Conservation (phyloP, 1,140 invertebrate species). For the Cydia amplana region DNA sequence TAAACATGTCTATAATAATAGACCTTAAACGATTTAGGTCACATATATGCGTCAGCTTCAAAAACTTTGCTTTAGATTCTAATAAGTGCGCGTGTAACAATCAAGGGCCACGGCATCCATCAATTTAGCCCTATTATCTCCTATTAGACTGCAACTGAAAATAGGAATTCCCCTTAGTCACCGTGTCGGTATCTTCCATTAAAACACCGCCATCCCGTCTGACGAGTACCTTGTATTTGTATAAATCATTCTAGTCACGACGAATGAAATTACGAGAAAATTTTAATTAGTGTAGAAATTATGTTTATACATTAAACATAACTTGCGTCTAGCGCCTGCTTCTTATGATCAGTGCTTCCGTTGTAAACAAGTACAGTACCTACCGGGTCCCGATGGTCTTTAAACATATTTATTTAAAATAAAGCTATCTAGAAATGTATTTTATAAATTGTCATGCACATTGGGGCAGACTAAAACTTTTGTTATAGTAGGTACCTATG, state of each 20-base stretch:
- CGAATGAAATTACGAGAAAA: neutral
- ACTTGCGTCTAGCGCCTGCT: too few species aligned
- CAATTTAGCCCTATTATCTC: slow-evolving; percentile 31
- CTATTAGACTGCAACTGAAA: slow-evolving; percentile 21
- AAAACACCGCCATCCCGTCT: slow-evolving; percentile 12
- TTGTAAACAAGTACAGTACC: too few species aligned
- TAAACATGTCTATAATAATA: slow-evolving; percentile 7
- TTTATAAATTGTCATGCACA: too few species aligned
- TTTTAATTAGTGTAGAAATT: neutral
- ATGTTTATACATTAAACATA: too few species aligned
- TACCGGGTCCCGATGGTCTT: too few species aligned
- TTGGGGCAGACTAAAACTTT: too few species aligned
- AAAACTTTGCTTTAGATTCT: slow-evolving; percentile 4
- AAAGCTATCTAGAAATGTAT: too few species aligned
- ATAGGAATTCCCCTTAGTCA: slow-evolving; percentile 29
- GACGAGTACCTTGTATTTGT: neutral
- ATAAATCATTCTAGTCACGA: neutral
- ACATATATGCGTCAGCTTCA: neutral
- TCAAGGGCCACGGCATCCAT: slow-evolving; percentile 25
- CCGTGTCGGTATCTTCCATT: slow-evolving; percentile 9
- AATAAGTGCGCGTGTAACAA: slow-evolving; percentile 10
- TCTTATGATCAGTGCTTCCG: too few species aligned
- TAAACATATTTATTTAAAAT: too few species aligned
- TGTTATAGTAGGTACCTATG: too few species aligned
- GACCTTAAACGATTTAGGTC: slow-evolving; percentile 1